These are phyloP conservation scores for Cephonodes hylas DNA, from an alignment of 2,888 invertebrate species.

Conservation along the genomic window DNA sequence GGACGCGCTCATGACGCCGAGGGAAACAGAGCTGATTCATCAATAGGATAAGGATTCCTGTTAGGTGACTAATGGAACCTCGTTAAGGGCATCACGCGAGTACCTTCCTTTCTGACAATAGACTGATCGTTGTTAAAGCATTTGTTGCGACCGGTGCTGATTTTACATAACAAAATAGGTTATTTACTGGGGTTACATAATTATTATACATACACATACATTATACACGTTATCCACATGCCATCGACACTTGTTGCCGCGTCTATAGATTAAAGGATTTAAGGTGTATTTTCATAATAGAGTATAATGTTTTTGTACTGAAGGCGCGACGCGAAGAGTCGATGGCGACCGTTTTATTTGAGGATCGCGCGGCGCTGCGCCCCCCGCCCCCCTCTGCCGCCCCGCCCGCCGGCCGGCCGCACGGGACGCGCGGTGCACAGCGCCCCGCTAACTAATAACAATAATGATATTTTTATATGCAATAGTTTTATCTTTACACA, in stretches of 20 bases:
- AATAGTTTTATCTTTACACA: slow-evolving; percentile 79
- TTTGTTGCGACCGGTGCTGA: slow-evolving; percentile 80
- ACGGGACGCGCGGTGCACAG: slow-evolving; percentile 43
- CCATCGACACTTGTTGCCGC: slow-evolving; percentile 54
- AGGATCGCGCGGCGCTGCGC: slow-evolving; percentile 51
- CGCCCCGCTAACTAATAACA: slow-evolving; percentile 51
- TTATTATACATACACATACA: slow-evolving; percentile 67
- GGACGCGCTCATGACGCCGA: not conserved
- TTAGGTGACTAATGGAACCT: slow-evolving; percentile 54
- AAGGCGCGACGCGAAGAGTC: slow-evolving; percentile 51
- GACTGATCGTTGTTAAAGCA: slow-evolving; percentile 80
- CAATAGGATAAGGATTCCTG: slow-evolving; percentile 31
- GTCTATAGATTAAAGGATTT: slow-evolving; percentile 45
- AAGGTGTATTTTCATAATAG: slow-evolving; percentile 72
- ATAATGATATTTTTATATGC: slow-evolving; percentile 80
- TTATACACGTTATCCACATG: slow-evolving; percentile 68
- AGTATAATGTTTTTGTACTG: slow-evolving; percentile 70
- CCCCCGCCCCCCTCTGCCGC: not conserved
- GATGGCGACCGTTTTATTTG: slow-evolving; percentile 63
- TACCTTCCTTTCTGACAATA: slow-evolving; percentile 80
- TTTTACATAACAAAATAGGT: slow-evolving; percentile 76
- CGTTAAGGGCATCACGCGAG: slow-evolving; percentile 53
- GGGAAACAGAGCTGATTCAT: slow-evolving; percentile 33
- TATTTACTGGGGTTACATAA: slow-evolving; percentile 79
- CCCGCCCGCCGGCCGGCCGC: slow-evolving; percentile 48